Conservation (phyloP, 2,113 vertebrate genomes). For the Ursus arctos region DNA sequence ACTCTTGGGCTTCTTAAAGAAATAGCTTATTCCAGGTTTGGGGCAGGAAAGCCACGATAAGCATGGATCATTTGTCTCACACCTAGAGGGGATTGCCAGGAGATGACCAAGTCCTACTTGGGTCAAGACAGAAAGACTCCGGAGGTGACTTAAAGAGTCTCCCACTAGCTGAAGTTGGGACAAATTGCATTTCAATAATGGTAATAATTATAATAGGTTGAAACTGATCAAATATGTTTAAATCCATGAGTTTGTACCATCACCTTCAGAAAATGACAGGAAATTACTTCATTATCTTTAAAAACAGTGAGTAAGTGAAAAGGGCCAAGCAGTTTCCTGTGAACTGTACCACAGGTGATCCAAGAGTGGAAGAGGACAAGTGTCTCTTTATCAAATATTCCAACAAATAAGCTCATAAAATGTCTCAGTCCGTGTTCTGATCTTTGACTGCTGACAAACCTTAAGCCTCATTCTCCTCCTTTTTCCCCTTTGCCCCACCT, state of each 20-base stretch:
- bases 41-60: not conserved
- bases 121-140: not conserved
- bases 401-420: not conserved
- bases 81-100: not conserved
- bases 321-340: not conserved
- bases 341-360: not conserved
- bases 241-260: not conserved
- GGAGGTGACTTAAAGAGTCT: not conserved
- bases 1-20: not conserved
- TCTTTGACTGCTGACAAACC: not conserved
- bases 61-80: not conserved
- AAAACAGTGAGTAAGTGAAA: not conserved
- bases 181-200: not conserved
- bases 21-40: not conserved
- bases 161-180: not conserved
- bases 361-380: not conserved
- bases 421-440: not conserved
- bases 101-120: not conserved
- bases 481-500: not conserved
- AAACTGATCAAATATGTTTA: not conserved
- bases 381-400: conserved; percentile 8
- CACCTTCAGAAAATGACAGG: not conserved
- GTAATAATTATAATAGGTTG: not conserved
- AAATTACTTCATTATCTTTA: conserved; percentile 20
- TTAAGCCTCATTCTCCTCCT: not conserved